Evolutionary conservation across 2,888 invertebrate genomes (phyloP).

Genomic region (Listrodromus nycthemerus): DNA sequence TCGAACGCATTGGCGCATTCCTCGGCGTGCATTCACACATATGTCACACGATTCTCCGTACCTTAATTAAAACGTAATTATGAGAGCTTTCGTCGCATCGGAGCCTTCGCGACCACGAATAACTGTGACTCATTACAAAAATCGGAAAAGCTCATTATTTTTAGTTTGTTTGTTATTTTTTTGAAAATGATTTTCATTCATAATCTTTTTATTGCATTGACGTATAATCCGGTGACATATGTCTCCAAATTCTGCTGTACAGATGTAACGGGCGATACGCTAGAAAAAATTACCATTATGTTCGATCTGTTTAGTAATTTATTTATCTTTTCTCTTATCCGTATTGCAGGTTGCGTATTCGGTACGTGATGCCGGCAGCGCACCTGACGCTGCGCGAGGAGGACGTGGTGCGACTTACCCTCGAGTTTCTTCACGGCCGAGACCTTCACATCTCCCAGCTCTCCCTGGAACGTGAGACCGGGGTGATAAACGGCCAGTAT

Average conservation of each 20-base stretch:
- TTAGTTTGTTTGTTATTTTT: neutral
- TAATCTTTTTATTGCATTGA: neutral
- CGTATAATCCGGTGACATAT: neutral
- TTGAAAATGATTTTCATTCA: neutral
- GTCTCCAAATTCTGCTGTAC: neutral
- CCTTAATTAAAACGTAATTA: slow-evolving; percentile 23
- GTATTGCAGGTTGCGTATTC: slow-evolving; percentile 82
- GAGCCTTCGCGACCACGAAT: neutral
- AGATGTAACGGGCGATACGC: neutral
- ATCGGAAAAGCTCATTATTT: neutral
- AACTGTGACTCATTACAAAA: neutral
- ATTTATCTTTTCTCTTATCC: slow-evolving; percentile 25
- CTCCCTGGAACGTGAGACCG: slow-evolving; percentile 96
- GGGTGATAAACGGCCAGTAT: slow-evolving; percentile 96
- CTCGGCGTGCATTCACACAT: neutral
- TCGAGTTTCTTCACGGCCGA: slow-evolving; percentile 95
- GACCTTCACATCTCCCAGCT: slow-evolving; percentile 96
- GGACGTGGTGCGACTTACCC: slow-evolving; percentile 93
- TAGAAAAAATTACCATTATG: neutral
- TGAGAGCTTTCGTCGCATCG: neutral
- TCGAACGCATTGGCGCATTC: slow-evolving; percentile 39
- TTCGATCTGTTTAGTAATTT: neutral
- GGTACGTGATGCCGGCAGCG: slow-evolving; percentile 91
- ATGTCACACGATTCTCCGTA: neutral
- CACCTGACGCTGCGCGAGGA: slow-evolving; percentile 94